These are phyloP conservation scores for Holotrichia oblita DNA, from an alignment of 1,140 invertebrate species.

Conservation along the genomic window DNA sequence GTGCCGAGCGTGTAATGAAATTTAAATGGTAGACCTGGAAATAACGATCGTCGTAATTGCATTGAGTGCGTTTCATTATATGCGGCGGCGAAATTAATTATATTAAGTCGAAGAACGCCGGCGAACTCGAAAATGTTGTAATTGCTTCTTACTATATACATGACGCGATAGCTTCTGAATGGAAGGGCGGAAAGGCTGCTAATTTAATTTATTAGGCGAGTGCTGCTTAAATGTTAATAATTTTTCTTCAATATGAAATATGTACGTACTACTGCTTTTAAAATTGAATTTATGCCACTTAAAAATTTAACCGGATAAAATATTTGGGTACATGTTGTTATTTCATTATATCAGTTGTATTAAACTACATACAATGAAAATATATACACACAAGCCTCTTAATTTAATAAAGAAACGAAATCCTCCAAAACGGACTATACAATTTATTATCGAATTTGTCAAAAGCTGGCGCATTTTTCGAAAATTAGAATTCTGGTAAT, in stretches of 20 bases:
- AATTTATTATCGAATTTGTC: too few species aligned
- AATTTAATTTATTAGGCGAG: conserved; percentile 1
- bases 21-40: conserved; percentile 16
- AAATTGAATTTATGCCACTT: neutral
- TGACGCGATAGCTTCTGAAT: neutral
- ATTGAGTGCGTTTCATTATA: neutral
- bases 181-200: neutral
- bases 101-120: neutral
- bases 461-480: too few species aligned
- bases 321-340: neutral
- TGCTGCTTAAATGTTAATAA: conserved; percentile 7
- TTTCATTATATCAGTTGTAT: neutral
- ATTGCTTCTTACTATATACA: neutral
- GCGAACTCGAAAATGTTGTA: conserved; percentile 10
- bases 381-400: too few species aligned
- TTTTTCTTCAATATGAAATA: neutral
- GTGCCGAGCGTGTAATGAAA: neutral
- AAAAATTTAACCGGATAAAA: neutral
- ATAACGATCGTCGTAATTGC: conserved; percentile 12
- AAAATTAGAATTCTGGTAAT: too few species aligned
- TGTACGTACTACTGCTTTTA: neutral
- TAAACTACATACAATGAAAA: neutral
- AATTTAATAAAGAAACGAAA: too few species aligned
- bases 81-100: neutral
- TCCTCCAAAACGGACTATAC: too few species aligned